These are phyloP conservation scores for Apolygus lucorum DNA, from an alignment of 1,140 invertebrate genomes.

Conservation along the genomic window DNA sequence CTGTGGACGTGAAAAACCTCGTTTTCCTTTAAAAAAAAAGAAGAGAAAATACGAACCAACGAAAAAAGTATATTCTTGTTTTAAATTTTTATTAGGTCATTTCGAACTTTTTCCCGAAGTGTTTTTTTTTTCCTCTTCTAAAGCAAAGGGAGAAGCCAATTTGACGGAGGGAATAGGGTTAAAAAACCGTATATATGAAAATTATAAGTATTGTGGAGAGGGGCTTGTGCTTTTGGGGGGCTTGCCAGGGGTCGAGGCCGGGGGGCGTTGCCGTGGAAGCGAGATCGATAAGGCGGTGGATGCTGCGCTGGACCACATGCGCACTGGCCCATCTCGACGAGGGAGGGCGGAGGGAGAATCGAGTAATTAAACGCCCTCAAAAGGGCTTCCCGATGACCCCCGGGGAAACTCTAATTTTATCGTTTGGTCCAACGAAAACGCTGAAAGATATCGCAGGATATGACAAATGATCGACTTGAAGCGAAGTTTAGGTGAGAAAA, in stretches of 20 bases:
- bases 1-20: too few species aligned
- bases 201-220: neutral
- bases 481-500: too few species aligned
- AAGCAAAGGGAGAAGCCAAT: neutral
- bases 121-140: neutral
- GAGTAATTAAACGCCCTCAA: neutral
- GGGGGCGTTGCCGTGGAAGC: neutral
- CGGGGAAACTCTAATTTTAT: too few species aligned
- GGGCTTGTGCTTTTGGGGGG: too few species aligned
- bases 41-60: too few species aligned
- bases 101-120: neutral
- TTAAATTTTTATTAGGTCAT: constrained; percentile 4
- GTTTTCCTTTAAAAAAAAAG: too few species aligned
- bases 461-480: too few species aligned
- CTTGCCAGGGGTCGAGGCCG: neutral
- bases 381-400: too few species aligned
- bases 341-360: neutral
- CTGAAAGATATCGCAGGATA: too few species aligned
- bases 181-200: neutral
- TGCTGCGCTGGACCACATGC: constrained; percentile 15
- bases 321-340: neutral
- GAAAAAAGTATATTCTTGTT: too few species aligned
- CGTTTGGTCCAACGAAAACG: too few species aligned
- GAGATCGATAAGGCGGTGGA: neutral
- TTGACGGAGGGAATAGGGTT: neutral